Base-by-base conservation (phyloP, 2,888 invertebrate species). In the Altica lythri region DNA sequence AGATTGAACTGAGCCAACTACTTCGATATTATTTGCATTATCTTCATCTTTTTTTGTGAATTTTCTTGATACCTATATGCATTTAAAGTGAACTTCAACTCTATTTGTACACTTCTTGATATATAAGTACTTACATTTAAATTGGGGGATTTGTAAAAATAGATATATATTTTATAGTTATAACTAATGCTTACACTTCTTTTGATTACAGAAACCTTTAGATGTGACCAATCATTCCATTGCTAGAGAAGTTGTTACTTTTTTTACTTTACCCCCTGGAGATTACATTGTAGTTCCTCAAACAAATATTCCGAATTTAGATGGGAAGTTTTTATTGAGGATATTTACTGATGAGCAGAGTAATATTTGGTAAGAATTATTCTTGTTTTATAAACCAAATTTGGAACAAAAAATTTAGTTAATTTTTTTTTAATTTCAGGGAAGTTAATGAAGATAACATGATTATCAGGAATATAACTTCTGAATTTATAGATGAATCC, bases 401-500 rank as follows among this genome's bases (percentile, higher is more conserved):
- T 10, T 12, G 1, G 2, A 18, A 3, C 30, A 16, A 25, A 30
- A 22, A 10, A n/a, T 27, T n/a, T 4, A 2, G 2, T n/a, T 6
- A 22, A 14, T 37, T 6, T n/a, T n/a, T n/a, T n/a, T n/a, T n/a
- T n/a, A n/a, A 5, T 57, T 75, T 44, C 72, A 85, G 85, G 86
- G 88, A 88, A 78, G 86, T 86, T 52, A 88, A 88, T 73, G 88
- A 88, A 69, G 88, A 88, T 73, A 88, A 88, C 73, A 80, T 84
- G 79, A 78, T 88, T 38, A 81, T 86, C 57, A 78, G 85, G 57
- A 84, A 86, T 72, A 80, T 85, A 60, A 79, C 82, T 1, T 72
- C 81, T 1, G 86, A 86, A 68, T 80, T 83, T 68, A 74, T 80
- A 63, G 84, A 83, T 62, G 84, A 85, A 64, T 52, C 58, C 5